Evolutionary conservation across 2,113 vertebrate species (phyloP), one percentile per base, ranked within the genome.

Genomic region (Notothenia rossii): DNA sequence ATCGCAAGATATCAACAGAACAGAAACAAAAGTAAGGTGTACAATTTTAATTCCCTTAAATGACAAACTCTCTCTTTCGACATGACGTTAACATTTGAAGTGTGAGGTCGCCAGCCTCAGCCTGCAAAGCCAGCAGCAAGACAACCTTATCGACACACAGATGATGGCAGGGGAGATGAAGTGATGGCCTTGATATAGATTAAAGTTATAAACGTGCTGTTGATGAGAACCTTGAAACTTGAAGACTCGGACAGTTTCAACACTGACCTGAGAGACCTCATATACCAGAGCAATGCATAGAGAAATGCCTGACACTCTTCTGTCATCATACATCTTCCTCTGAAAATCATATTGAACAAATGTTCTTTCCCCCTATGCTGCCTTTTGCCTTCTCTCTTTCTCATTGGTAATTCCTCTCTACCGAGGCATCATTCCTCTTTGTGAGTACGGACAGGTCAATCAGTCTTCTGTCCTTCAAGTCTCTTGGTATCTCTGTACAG

Each of bases 371-470:
- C 48, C 53, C 20, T 22, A 13, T 25, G 33, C 61, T 25, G 72
- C 51, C 58, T 29, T 70, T 65, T 43, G 50, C 76, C 33, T 65
- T 5, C 3, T 56, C 40, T 10, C 62, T 68, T 72, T 48, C 3
- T 12, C 54, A 67, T 64, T 45, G 51, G 36, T 20, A 22, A 72
- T 58, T 55, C 58, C 53, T 29, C 54, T 55, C 65, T 63, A 65
- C 77, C 51, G 29, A 51, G 53, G 29, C 59, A 11, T 67, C 65
- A 12, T 64, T 60, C 70, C 56, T 58, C 73, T 60, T 7, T 45
- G 54, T 76, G 18, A 46, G 3, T 10, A 1, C n/a, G 72, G 64
- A 62, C 73, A 54, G 63, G 76, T 71, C 75, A n/a, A 72, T 88
- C 77, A 61, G 22, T 86, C 43, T 56, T 55, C 36, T 25, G 48